A percentile compares a stretch with the other conserved stretches of the same genome.
Evolutionary conservation across 2,888 invertebrate genomes (phyloP).

Genomic region (Muschampia staudingeri): DNA sequence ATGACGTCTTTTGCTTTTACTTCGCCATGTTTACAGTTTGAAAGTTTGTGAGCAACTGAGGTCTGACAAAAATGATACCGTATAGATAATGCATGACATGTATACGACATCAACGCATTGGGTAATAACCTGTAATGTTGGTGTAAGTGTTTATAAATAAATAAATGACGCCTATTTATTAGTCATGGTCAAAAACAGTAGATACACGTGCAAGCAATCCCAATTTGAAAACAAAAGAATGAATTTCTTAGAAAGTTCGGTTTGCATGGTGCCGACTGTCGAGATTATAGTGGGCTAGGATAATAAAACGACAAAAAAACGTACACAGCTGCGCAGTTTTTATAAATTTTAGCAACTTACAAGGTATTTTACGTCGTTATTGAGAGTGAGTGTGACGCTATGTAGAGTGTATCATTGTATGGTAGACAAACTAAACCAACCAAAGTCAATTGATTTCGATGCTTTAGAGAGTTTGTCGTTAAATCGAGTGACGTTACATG

Average conservation of each 20-base stretch:
- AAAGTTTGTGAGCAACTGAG: slow-evolving; percentile 14
- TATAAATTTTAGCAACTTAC: slow-evolving; percentile 19
- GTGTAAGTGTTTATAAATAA: slow-evolving; percentile 19
- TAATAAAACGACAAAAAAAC: slow-evolving; percentile 15
- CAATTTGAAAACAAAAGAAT: slow-evolving; percentile 14
- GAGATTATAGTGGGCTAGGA: slow-evolving; percentile 19
- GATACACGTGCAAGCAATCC: slow-evolving; percentile 18
- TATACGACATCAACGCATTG: slow-evolving; percentile 19
- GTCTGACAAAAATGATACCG: slow-evolving; percentile 15
- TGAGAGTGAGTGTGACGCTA: background rate
- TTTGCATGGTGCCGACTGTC: slow-evolving; percentile 19
- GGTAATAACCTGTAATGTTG: slow-evolving; percentile 19
- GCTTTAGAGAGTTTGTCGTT: background rate
- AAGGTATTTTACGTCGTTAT: slow-evolving; percentile 15
- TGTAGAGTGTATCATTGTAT: slow-evolving; percentile 12
- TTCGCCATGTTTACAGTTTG: slow-evolving; percentile 14
- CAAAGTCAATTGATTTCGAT: background rate
- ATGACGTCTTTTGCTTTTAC: slow-evolving; percentile 19
- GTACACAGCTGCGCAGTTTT: slow-evolving; percentile 19
- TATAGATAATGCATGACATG: slow-evolving; percentile 19
- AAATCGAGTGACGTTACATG: background rate
- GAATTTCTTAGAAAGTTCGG: slow-evolving; percentile 15
- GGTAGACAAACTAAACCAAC: background rate
- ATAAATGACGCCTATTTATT: slow-evolving; percentile 19
- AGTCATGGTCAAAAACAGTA: slow-evolving; percentile 19